Percentiles rank a stretch among this genome's conserved stretches.
Evolutionary conservation across 1,140 invertebrate species (phyloP).

Genomic region (Polypedilum pembai): DNA sequence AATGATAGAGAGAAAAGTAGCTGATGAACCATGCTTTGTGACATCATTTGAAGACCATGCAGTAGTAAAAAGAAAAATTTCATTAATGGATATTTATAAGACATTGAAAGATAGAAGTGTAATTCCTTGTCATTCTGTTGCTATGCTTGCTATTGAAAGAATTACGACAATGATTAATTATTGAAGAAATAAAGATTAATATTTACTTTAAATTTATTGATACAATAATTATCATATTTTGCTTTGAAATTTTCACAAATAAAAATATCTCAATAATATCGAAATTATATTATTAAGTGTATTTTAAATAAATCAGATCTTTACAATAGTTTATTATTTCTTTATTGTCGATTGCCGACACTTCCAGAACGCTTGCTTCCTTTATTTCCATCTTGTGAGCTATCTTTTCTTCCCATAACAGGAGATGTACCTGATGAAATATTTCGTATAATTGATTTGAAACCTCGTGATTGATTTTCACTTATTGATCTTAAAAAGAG

Average conservation of each 20-base stretch:
- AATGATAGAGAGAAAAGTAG: constrained; percentile 45
- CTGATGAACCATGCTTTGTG: constrained; percentile 37
- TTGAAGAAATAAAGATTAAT: not conserved
- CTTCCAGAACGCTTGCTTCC: constrained; percentile 38
- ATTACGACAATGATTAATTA: constrained; percentile 50
- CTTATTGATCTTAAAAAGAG: not conserved
- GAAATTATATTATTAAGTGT: too few relatives aligned
- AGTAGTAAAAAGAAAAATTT: constrained; percentile 42
- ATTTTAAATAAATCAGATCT: too few relatives aligned
- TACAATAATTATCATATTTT: too few relatives aligned
- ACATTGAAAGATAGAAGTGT: constrained; percentile 49
- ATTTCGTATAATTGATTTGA: constrained; percentile 68
- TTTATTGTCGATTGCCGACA: constrained; percentile 35
- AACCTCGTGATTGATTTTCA: constrained; percentile 58
- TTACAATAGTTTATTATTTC: too few relatives aligned
- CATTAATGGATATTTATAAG: constrained; percentile 49
- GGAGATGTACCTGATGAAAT: constrained; percentile 72
- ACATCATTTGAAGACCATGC: constrained; percentile 41
- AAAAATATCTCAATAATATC: too few relatives aligned
- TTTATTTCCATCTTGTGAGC: not conserved
- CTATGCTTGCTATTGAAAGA: constrained; percentile 53
- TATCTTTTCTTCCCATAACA: constrained; percentile 62
- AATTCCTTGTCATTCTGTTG: constrained; percentile 51
- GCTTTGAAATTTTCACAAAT: too few relatives aligned
- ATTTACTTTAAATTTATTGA: too few relatives aligned